These are phyloP conservation scores for Cydia splendana DNA, from an alignment of 1,140 invertebrate species.

Conservation along the genomic window DNA sequence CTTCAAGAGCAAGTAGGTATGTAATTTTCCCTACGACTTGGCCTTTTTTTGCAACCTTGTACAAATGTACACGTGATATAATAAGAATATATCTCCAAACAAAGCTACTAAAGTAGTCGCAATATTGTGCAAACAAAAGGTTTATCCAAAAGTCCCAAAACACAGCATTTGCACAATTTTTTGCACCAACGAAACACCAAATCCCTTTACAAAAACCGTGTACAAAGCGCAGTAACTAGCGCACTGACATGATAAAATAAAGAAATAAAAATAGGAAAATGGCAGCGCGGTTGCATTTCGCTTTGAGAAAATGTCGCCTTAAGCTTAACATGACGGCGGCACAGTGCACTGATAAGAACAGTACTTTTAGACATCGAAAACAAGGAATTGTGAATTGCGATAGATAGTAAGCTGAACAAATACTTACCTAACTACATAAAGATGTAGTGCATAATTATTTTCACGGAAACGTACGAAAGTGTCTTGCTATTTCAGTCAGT, in stretches of 20 bases:
- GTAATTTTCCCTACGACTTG: too few relatives aligned
- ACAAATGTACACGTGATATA: too few relatives aligned
- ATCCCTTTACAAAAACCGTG: constrained; percentile 21
- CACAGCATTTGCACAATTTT: neutral
- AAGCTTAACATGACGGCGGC: constrained; percentile 24
- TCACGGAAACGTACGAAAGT: too few relatives aligned
- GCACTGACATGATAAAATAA: constrained; percentile 21
- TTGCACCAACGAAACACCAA: neutral
- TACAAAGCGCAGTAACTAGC: constrained; percentile 18
- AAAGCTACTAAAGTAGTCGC: too few relatives aligned
- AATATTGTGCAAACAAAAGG: neutral
- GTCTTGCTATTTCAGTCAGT: too few relatives aligned
- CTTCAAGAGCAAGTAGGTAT: too few relatives aligned
- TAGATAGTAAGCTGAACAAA: too few relatives aligned
- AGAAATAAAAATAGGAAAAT: constrained; percentile 25
- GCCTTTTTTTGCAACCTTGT: too few relatives aligned
- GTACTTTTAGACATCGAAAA: neutral
- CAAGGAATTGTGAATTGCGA: too few relatives aligned
- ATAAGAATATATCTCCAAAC: too few relatives aligned
- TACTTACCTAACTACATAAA: too few relatives aligned
- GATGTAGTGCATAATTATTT: too few relatives aligned
- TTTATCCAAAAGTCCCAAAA: neutral
- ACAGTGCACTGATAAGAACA: neutral
- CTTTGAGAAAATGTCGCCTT: constrained; percentile 32
- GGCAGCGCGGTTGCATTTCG: constrained; percentile 18